Evolutionary conservation across 2,888 invertebrate genomes (phyloP).

Genomic region (Apodemia zela): DNA sequence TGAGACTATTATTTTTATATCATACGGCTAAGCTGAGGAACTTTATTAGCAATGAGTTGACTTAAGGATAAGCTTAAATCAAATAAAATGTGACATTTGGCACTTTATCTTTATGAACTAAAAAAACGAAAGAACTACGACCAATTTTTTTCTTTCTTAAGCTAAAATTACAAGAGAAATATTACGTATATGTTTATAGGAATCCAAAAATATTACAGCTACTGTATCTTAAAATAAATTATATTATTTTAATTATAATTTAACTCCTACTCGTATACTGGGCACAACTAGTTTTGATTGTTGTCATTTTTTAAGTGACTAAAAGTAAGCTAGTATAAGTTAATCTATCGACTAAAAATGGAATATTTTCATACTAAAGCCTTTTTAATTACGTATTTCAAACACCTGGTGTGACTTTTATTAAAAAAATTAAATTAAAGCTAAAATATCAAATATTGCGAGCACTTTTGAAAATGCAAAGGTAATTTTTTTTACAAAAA

Average conservation of each 20-base stretch:
- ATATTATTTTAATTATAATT: conserved; percentile 53
- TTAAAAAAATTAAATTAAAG: conserved; percentile 18
- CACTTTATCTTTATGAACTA: conserved; percentile 56
- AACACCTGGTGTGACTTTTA: conserved; percentile 46
- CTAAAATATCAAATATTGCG: too few species aligned
- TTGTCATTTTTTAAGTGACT: conserved; percentile 76
- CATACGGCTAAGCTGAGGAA: conserved; percentile 48
- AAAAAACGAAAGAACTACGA: conserved; percentile 64
- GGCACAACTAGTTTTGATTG: conserved; percentile 81
- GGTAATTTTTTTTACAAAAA: too few species aligned
- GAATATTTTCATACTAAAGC: conserved; percentile 76
- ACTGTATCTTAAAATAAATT: conserved; percentile 79
- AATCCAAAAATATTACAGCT: conserved; percentile 80
- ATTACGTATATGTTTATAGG: conserved; percentile 80
- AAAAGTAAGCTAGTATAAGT: conserved; percentile 78
- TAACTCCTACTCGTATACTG: conserved; percentile 79
- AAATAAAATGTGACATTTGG: conserved; percentile 64
- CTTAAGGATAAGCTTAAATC: conserved; percentile 38
- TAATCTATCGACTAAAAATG: conserved; percentile 77
- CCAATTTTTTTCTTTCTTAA: conserved; percentile 46
- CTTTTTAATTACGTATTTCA: conserved; percentile 73
- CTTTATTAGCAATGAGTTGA: conserved; percentile 26
- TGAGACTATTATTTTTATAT: conserved; percentile 36
- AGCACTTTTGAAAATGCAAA: too few species aligned
- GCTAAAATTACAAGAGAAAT: conserved; percentile 57